Evolutionary conservation across 1,140 invertebrate genomes (phyloP).

Genomic region (Drosophila littoralis): DNA sequence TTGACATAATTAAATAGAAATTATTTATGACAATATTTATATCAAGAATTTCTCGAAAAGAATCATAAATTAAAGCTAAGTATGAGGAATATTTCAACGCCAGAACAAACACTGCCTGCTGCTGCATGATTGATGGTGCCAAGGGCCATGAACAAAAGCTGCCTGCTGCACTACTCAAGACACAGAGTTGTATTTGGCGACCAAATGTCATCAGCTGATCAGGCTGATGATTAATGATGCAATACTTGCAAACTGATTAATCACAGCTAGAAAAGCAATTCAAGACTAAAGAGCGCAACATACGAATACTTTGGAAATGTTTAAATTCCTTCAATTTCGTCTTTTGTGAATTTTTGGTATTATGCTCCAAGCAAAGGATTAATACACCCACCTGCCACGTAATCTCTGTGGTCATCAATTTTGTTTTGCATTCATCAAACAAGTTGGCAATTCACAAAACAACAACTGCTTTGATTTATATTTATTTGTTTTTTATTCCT

Average conservation of each 20-base stretch:
- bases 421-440: constrained; percentile 16
- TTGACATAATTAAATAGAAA: constrained; percentile 77
- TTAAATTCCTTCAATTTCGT: neutral
- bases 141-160: constrained; percentile 43
- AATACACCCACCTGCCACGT: constrained; percentile 5
- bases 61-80: constrained; percentile 68
- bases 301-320: constrained; percentile 1
- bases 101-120: constrained; percentile 42
- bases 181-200: constrained; percentile 19
- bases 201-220: constrained; percentile 70
- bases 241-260: constrained; percentile 50
- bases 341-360: neutral
- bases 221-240: constrained; percentile 64
- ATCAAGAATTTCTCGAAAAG: constrained; percentile 36
- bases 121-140: constrained; percentile 59
- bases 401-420: constrained; percentile 25
- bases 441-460: constrained; percentile 26
- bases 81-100: constrained; percentile 26
- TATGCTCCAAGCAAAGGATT: neutral
- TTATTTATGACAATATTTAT: constrained; percentile 59
- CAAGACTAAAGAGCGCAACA: constrained; percentile 17
- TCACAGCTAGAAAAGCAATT: constrained; percentile 31
- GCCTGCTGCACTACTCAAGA: constrained; percentile 49
- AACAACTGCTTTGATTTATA: constrained; percentile 42
- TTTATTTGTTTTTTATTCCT: constrained; percentile 37